Evolutionary conservation across 1,140 invertebrate species (phyloP), one percentile per base, ranked within the genome.

Genomic region (Aphaenogaster rudis): DNA sequence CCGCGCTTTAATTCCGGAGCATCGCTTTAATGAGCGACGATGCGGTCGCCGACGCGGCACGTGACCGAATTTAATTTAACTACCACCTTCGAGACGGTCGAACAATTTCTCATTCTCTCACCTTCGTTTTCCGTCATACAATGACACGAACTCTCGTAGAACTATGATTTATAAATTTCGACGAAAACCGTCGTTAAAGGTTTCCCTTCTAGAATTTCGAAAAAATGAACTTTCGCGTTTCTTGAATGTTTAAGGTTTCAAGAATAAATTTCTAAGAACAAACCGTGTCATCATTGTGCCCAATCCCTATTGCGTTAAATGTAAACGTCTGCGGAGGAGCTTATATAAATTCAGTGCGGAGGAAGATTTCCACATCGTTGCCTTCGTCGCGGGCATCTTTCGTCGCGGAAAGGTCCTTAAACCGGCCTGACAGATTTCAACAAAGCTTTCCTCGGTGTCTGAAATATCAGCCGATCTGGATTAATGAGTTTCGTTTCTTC

Each of bases 61-160:
- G 86, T 90, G 88, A 91, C 81, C 76, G 39, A 72, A 90, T 82
- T 91, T 91, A 84, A 91, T 90, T 91, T 85, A 42, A 79, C 39
- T 42, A 77, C 57, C 42, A 50, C 57, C 50, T 72, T 78, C 45
- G 77, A 59, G 28, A 82, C 59, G 66, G 66, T 67, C 63, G 54
- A 71, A 57, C 77, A 28, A 89, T 89, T 64, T 72, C 72, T 64
- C 78, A 79, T 72, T 69, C 9, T 54, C 42, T 39, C 7, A 15
- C 8, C 28, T 42, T 52, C 3, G 6, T n/a, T 28, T 52, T 48
- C 42, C 21, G 28, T 63, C 17, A 0, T 39, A 15, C n/a, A 52
- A 39, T 11, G 42, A 77, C 15, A 7, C 3, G 3, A 17, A 39
- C 1, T 21, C 11, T 15, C 7, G 21, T 33, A 11, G 28, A 77